A percentile compares a stretch with the other conserved stretches of the same genome.
Evolutionary conservation across 2,113 vertebrate species (phyloP).

Genomic region (Actinemys pallida): DNA sequence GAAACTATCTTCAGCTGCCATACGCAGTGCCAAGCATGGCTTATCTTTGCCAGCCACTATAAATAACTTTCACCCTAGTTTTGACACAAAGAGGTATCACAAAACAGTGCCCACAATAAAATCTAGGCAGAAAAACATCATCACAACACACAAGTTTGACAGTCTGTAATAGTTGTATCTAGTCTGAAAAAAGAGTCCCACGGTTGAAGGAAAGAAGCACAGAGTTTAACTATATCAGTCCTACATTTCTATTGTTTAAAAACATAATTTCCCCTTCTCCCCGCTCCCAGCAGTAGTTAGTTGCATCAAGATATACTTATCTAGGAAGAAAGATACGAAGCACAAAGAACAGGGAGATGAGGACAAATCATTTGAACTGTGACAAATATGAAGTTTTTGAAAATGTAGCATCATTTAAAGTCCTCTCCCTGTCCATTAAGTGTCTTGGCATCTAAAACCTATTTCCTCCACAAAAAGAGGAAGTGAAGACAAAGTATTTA

Average conservation of each 20-base stretch:
- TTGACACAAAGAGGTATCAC: not conserved
- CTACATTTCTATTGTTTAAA: no score
- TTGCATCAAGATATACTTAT: not conserved
- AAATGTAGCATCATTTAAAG: not conserved
- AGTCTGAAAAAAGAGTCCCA: not conserved
- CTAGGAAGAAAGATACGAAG: rapidly evolving
- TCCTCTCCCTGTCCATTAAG: not conserved
- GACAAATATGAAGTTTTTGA: not conserved
- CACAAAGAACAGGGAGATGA: not conserved
- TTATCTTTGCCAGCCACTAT: not conserved
- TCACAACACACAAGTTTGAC: not conserved
- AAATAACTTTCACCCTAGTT: not conserved
- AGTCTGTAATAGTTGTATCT: rapidly evolving
- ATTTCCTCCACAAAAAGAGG: not conserved
- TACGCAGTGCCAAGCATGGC: not conserved
- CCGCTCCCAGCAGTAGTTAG: not conserved
- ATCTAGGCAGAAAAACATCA: conserved; percentile 33
- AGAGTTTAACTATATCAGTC: not conserved
- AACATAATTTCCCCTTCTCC: not conserved
- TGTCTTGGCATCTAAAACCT: rapidly evolving
- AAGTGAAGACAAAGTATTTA: rapidly evolving
- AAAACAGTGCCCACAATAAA: not conserved
- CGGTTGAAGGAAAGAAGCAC: not conserved
- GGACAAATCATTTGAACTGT: not conserved
- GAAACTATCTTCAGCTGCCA: not conserved